Conservation (phyloP, 2,113 vertebrate species). For the Forbesichthys agassizii region DNA sequence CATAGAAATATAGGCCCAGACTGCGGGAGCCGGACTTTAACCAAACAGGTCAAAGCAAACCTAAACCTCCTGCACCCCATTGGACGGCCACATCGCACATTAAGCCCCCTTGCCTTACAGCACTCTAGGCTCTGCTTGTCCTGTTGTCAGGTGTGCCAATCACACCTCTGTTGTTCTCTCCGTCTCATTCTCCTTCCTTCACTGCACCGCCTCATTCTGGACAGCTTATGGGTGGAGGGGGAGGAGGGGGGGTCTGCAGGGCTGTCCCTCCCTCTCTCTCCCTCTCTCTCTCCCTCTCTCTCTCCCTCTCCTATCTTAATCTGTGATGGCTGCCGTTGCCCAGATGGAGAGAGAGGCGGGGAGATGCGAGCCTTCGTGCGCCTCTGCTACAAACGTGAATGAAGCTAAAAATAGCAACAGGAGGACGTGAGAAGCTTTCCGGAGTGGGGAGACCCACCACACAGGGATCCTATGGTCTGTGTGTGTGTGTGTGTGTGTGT, state of each 20-base stretch:
- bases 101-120: background rate
- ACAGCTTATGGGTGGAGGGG: conserved; percentile 25
- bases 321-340: conserved; percentile 19
- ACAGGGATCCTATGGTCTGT: conserved; percentile 28
- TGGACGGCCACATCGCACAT: background rate
- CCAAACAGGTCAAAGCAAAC: too few species aligned
- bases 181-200: background rate
- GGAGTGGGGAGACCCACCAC: conserved; percentile 28
- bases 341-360: conserved; percentile 37
- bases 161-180: background rate
- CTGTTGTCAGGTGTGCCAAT: conserved; percentile 5
- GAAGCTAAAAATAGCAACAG: conserved; percentile 47
- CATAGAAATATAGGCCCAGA: too few species aligned
- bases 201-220: conserved; percentile 12
- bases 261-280: conserved; percentile 14
- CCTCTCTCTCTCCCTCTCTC: background rate
- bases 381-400: conserved; percentile 38
- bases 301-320: conserved; percentile 5
- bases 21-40: too few species aligned
- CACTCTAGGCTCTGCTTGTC: background rate
- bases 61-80: too few species aligned
- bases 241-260: conserved; percentile 18
- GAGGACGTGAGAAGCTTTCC: conserved; percentile 31
- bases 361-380: conserved; percentile 33
- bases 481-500: conserved; percentile 1